Evolutionary conservation across 2,797 vertebrate genomes (phyloP).

Genomic region (Mus minutoides): DNA sequence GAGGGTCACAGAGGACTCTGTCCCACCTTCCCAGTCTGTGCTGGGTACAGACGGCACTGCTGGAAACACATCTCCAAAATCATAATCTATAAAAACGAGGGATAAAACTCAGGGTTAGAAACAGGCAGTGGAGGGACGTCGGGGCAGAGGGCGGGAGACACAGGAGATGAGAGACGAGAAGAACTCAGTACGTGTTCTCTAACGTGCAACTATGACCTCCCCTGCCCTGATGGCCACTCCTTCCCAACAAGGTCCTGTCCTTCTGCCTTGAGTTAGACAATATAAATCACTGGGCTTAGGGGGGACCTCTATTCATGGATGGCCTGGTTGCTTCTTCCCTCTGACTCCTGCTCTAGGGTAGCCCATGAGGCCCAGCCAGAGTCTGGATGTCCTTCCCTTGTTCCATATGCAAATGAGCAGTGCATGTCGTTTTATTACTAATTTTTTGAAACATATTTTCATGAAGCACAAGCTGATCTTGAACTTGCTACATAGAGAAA

Average conservation of each 20-base stretch:
- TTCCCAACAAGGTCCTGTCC: background rate
- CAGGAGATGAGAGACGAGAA: slow-evolving; percentile 53
- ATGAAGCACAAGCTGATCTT: background rate
- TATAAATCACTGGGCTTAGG: background rate
- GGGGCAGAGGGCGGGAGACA: background rate
- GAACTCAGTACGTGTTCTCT: background rate
- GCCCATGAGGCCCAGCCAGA: background rate
- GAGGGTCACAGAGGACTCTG: slow-evolving; percentile 88
- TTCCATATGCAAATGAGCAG: background rate
- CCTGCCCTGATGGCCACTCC: background rate
- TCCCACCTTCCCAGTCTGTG: slow-evolving; percentile 99
- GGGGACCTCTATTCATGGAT: background rate
- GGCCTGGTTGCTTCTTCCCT: background rate
- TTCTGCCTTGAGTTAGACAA: background rate
- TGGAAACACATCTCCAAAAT: slow-evolving; percentile 99
- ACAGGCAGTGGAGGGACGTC: slow-evolving; percentile 67
- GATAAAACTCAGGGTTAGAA: slow-evolving; percentile 95
- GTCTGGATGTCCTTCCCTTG: background rate
- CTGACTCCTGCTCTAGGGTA: background rate
- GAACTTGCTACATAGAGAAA: background rate
- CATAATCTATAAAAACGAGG: slow-evolving; percentile 99
- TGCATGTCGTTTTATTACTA: background rate
- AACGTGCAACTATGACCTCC: background rate
- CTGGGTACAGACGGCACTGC: slow-evolving; percentile 98
- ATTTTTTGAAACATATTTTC: background rate